Evolutionary conservation across 23 tunicate species (phyloP).

Genomic region (Diplosoma virens): DNA sequence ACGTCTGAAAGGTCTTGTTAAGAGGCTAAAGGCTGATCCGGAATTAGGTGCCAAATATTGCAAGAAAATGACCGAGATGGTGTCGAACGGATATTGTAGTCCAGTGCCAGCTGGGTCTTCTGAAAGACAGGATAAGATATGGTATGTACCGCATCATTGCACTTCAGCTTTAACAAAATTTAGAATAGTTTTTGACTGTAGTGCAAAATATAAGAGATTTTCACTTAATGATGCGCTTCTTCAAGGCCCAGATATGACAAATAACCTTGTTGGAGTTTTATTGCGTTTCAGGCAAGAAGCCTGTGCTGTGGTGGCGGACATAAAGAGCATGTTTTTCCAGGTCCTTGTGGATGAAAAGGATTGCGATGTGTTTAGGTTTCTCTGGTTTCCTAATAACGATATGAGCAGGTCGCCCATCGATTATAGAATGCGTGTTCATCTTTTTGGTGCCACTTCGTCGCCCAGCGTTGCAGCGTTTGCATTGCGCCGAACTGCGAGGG

Average conservation of each 20-base stretch:
- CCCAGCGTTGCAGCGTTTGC: slow-evolving; percentile 33
- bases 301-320: not conserved
- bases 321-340: slow-evolving; percentile 32
- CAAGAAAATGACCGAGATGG: not conserved
- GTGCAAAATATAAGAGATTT: not conserved
- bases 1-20: not conserved
- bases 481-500: slow-evolving; percentile 19
- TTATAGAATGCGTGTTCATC: slow-evolving; percentile 26
- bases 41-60: not conserved
- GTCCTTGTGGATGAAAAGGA: slow-evolving; percentile 11
- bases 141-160: slow-evolving; percentile 11
- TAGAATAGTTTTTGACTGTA: slow-evolving; percentile 21
- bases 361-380: too few species aligned
- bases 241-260: not conserved
- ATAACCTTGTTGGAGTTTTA: not conserved
- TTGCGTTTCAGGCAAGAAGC: not conserved
- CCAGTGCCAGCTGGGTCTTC: not conserved
- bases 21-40: not conserved
- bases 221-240: slow-evolving; percentile 6
- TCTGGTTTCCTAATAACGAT: too few species aligned
- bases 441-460: slow-evolving; percentile 51
- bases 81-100: not conserved
- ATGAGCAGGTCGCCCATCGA: not conserved
- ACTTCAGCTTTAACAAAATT: not conserved
- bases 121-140: not conserved